phyloP scores from a whole-genome alignment of 2,888 invertebrate genomes.

The Dorcus parallelipipedus region DNA sequence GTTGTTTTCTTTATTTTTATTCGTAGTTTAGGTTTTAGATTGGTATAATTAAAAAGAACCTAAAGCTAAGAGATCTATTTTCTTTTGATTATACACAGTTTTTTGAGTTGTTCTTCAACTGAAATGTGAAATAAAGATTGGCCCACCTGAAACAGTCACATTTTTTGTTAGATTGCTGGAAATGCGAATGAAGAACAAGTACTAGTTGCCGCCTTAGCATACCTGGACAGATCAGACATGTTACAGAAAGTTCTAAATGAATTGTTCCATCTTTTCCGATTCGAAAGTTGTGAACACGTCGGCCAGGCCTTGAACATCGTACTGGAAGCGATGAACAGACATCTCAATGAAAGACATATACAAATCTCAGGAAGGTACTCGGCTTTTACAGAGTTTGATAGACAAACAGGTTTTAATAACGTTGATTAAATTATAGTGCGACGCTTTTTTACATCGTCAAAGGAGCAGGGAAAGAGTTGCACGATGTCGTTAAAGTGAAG shows the following conservation, averaged over 20 bases:
- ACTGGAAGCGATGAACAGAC: constrained; percentile 85
- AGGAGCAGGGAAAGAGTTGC: constrained; percentile 75
- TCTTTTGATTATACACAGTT: too few species aligned
- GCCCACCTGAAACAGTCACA: not conserved
- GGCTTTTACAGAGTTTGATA: not conserved
- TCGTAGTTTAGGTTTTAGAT: too few species aligned
- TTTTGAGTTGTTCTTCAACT: too few species aligned
- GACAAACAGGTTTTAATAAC: not conserved
- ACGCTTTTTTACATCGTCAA: constrained; percentile 94
- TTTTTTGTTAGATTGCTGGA: constrained; percentile 71
- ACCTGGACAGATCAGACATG: constrained; percentile 81
- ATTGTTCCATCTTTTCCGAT: constrained; percentile 81
- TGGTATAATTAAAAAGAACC: too few species aligned
- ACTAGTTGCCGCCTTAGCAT: constrained; percentile 76
- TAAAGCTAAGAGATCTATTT: too few species aligned
- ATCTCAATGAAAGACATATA: constrained; percentile 82
- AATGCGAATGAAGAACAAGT: constrained; percentile 91
- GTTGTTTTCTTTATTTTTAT: too few species aligned
- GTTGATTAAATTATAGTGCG: constrained; percentile 61
- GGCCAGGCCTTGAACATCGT: constrained; percentile 76
- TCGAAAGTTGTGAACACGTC: constrained; percentile 74
- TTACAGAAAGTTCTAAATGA: constrained; percentile 85
- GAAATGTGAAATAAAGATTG: too few species aligned
- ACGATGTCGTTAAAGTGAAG: constrained; percentile 64
- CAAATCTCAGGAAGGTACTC: constrained; percentile 85